Evolutionary conservation across 1,140 invertebrate genomes (phyloP), one percentile per base, ranked within the genome.

Genomic region (Ruditapes philippinarum): DNA sequence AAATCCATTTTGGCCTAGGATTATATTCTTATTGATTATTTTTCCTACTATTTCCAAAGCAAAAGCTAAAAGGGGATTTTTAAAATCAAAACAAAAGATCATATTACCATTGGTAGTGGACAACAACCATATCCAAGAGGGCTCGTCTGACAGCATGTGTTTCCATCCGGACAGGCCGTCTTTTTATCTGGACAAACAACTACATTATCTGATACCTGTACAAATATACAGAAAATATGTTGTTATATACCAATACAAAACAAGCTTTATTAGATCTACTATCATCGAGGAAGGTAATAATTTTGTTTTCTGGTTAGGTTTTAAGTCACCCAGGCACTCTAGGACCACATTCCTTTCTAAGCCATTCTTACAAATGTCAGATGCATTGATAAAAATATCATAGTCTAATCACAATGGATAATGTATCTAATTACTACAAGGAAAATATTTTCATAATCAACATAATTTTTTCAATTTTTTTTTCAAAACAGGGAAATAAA

Each of bases 91-190:
- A 51, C 22, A n/a, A n/a, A 80, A 28, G 25, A n/a, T 33, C 14
- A 25, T 40, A 74, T 90, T 91, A 93, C 93, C 49, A 91, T 82
- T 57, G 90, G 89, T n/a, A 82, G 22, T 38, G 93, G 93, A 78
- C 93, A 94, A 42, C 92, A 93, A 40, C 88, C 90, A 87, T 91
- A 92, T 3, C 60, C 33, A 17, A 65, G 84, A 57, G 22, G 33
- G n/a, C 65, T 14, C 17, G 83, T 22, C 31, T 74, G 82, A 87
- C 92, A 93, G 31, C 92, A 93, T 4, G 92, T 92, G 36, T 86
- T 76, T n/a, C 92, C 89, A 62, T 14, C 22, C 7, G 76, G 68
- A 79, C 92, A 92, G 28, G 88, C 3, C 17, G 79, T 70, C 38
- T 76, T 73, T 17, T 82, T 80, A 38, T 82, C 91, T 22, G 90